phyloP scores from a whole-genome alignment of 1,140 invertebrate species.

The Lethocerus indicus region DNA sequence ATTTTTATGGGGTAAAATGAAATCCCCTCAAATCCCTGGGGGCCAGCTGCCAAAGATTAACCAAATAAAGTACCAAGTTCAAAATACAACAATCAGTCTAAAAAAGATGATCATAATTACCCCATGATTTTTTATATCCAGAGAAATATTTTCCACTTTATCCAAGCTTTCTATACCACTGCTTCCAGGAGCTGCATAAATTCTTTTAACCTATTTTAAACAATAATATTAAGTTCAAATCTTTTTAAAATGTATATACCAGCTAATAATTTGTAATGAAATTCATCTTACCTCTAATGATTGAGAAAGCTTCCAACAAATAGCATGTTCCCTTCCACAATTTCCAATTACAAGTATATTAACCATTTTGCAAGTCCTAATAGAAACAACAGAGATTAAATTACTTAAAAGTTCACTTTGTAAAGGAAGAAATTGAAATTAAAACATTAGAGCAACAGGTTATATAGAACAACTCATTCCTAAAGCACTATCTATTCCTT shows the following conservation, averaged over 20 bases:
- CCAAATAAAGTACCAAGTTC: too few relatives aligned
- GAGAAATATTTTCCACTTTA: conserved; percentile 42
- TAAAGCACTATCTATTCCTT: too few relatives aligned
- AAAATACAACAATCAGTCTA: too few relatives aligned
- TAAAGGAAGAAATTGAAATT: too few relatives aligned
- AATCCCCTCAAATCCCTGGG: too few relatives aligned
- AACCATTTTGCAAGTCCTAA: conserved; percentile 11
- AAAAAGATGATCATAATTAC: too few relatives aligned
- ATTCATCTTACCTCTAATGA: conserved; percentile 36
- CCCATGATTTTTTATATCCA: conserved; percentile 48
- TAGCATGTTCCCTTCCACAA: conserved; percentile 90
- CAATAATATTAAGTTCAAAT: background rate
- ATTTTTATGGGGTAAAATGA: too few relatives aligned
- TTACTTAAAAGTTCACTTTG: background rate
- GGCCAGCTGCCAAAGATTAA: too few relatives aligned
- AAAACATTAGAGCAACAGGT: too few relatives aligned
- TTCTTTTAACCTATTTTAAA: conserved; percentile 34
- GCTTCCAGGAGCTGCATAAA: conserved; percentile 84
- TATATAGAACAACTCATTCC: too few relatives aligned
- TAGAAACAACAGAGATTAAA: background rate
- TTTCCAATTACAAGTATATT: conserved; percentile 69
- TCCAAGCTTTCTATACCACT: conserved; percentile 50
- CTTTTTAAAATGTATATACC: background rate
- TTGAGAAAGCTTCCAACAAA: conserved; percentile 80
- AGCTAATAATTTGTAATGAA: background rate